phyloP scores from a whole-genome alignment of 1,140 invertebrate genomes.

The Holcopasites calliopsidis region DNA sequence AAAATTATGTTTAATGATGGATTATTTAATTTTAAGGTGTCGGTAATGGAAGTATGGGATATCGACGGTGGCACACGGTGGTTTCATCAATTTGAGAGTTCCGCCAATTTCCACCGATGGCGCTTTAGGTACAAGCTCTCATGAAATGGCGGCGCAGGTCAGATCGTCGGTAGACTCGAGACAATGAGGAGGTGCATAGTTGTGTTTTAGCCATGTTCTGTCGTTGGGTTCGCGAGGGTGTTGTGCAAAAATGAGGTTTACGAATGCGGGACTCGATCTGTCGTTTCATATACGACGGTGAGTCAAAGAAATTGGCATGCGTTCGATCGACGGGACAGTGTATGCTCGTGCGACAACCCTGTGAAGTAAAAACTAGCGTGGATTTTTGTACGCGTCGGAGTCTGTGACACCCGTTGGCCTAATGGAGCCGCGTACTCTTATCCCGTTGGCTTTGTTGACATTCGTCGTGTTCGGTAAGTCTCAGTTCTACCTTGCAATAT shows the following conservation, averaged over 20 bases:
- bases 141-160: constrained; percentile 41
- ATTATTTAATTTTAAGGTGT: no score
- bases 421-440: constrained; percentile 65
- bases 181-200: constrained; percentile 58
- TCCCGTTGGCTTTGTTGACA: constrained; percentile 65
- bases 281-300: constrained; percentile 29
- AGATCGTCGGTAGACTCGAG: constrained; percentile 60
- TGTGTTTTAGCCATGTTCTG: constrained; percentile 55
- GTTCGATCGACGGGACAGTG: constrained; percentile 44
- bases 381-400: constrained; percentile 60
- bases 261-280: constrained; percentile 18
- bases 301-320: constrained; percentile 55
- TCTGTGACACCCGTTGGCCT: constrained; percentile 59
- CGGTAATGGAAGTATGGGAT: no score
- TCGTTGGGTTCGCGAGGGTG: constrained; percentile 32
- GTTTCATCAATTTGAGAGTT: constrained; percentile 29
- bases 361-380: constrained; percentile 47
- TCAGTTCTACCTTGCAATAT: no score
- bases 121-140: neutral
- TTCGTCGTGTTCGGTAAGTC: constrained; percentile 58
- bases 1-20: neutral
- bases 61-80: no score
- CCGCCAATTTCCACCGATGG: neutral
- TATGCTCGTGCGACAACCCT: constrained; percentile 49
- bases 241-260: constrained; percentile 48